These are phyloP conservation scores for Diplolepis rosae DNA, from an alignment of 2,888 invertebrate species.

Conservation along the genomic window DNA sequence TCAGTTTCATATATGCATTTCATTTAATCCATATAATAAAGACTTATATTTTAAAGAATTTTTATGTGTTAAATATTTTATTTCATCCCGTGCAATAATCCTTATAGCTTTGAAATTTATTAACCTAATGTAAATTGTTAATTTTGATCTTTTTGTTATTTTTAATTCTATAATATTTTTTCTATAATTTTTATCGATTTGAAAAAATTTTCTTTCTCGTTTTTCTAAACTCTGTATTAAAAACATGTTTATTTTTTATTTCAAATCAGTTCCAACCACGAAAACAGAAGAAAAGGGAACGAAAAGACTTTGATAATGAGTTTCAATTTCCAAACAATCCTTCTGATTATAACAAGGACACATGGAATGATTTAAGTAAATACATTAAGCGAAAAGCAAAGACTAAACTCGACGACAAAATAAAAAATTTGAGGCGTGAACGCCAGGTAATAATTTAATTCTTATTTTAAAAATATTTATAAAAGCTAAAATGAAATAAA, in stretches of 20 bases:
- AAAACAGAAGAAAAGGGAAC: constrained; percentile 82
- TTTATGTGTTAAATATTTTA: too few species aligned
- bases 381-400: constrained; percentile 87
- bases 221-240: too few species aligned
- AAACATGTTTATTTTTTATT: background rate
- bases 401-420: constrained; percentile 89
- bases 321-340: constrained; percentile 87
- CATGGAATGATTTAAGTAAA: constrained; percentile 87
- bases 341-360: constrained; percentile 87
- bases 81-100: too few species aligned
- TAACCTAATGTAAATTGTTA: too few species aligned
- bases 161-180: too few species aligned
- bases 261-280: constrained; percentile 87
- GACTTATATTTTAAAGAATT: too few species aligned
- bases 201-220: background rate
- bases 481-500: too few species aligned
- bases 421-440: constrained; percentile 77
- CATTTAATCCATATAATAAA: too few species aligned
- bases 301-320: constrained; percentile 85
- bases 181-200: too few species aligned
- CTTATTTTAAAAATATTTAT: constrained; percentile 1
- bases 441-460: constrained; percentile 65
- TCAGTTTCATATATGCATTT: too few species aligned
- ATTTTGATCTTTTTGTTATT: too few species aligned
- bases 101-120: too few species aligned